Evolutionary conservation across 1,140 invertebrate species (phyloP).

Genomic region (Drosophila insularis): DNA sequence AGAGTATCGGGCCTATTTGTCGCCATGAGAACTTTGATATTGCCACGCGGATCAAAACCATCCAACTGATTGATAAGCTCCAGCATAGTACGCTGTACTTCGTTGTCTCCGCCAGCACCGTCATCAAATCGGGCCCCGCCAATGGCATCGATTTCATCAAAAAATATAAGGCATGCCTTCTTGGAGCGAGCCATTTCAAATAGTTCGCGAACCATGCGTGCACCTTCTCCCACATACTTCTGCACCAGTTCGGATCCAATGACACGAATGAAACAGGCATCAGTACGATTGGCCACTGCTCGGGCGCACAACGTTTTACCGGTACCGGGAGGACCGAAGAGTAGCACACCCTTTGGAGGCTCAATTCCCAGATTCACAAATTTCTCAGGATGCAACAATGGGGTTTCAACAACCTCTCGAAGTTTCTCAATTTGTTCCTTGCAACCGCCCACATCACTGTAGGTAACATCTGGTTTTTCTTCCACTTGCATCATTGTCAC

Average conservation of each 20-base stretch:
- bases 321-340: conserved; percentile 99
- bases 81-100: conserved; percentile 99
- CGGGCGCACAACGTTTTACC: conserved; percentile 98
- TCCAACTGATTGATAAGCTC: conserved; percentile 99
- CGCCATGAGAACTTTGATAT: conserved; percentile 99
- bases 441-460: conserved; percentile 99
- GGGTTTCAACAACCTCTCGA: conserved; percentile 99
- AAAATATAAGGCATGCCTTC: conserved; percentile 99
- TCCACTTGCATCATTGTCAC: conserved; percentile 99
- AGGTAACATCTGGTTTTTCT: conserved; percentile 99
- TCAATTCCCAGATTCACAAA: conserved; percentile 99
- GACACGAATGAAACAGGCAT: conserved; percentile 99
- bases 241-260: conserved; percentile 96
- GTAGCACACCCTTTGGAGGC: conserved; percentile 98
- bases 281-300: conserved; percentile 98
- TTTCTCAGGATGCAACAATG: conserved; percentile 98
- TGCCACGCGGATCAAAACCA: conserved; percentile 99
- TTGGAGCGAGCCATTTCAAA: conserved; percentile 99
- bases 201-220: conserved; percentile 98
- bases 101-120: conserved; percentile 98
- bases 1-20: conserved; percentile 99
- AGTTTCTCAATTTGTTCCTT: conserved; percentile 99
- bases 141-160: conserved; percentile 99
- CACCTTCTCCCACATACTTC: conserved; percentile 99
- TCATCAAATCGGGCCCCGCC: conserved; percentile 99